Evolutionary conservation across 2,113 vertebrate species (phyloP).

Genomic region (Neotragus pygmaeus): DNA sequence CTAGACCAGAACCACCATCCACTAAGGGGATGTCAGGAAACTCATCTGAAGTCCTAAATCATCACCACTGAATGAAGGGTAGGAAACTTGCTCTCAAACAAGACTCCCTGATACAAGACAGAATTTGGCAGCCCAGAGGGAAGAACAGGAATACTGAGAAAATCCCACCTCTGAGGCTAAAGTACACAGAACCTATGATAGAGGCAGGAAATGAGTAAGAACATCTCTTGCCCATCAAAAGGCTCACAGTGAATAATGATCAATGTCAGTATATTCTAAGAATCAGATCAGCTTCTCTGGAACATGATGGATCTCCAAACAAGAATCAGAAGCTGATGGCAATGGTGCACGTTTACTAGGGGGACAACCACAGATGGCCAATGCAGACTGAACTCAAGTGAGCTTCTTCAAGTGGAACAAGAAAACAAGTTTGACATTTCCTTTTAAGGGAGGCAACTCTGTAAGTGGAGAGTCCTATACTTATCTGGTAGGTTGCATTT

Average conservation of each 20-base stretch:
- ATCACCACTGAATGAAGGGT: not conserved
- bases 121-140: not conserved
- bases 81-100: not conserved
- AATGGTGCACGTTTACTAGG: not conserved
- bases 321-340: not conserved
- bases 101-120: not conserved
- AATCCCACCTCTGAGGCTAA: not conserved
- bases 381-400: not conserved
- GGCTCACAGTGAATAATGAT: not conserved
- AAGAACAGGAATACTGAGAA: not conserved
- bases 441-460: not conserved
- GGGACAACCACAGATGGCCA: not conserved
- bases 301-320: not conserved
- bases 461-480: not conserved
- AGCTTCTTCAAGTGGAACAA: not conserved
- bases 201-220: not conserved
- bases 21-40: not conserved
- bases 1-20: not conserved
- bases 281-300: not conserved
- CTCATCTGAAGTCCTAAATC: not conserved
- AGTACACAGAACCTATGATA: not conserved
- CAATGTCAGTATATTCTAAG: not conserved
- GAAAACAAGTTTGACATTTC: not conserved
- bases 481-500: not conserved
- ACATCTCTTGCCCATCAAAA: not conserved